These are phyloP conservation scores for Caenorhabditis panamensis DNA, from an alignment of 2,888 invertebrate species.

Conservation along the genomic window DNA sequence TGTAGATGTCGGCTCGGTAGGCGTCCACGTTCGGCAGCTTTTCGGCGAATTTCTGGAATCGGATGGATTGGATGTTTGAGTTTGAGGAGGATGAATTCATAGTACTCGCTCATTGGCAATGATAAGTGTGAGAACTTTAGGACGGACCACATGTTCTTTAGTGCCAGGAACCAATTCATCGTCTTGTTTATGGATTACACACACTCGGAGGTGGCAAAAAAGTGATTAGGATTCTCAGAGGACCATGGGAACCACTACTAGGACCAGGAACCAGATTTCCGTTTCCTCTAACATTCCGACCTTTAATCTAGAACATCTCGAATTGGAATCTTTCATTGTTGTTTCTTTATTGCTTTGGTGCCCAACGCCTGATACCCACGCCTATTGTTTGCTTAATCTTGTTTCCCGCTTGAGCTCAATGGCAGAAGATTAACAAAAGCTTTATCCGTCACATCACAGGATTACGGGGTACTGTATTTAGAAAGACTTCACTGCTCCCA, in stretches of 20 bases:
- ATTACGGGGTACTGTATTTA: too few relatives aligned
- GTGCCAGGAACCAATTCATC: conserved; percentile 11
- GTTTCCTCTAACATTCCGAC: too few relatives aligned
- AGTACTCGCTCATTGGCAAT: not conserved
- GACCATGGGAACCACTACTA: too few relatives aligned
- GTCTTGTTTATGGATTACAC: conserved; percentile 37
- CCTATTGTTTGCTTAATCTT: not conserved
- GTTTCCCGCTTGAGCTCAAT: not conserved
- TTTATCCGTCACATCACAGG: not conserved
- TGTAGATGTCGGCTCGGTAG: conserved; percentile 60
- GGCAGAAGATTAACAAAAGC: too few relatives aligned
- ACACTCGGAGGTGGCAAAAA: conserved; percentile 1
- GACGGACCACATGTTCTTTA: conserved; percentile 9
- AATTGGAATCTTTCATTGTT: too few relatives aligned
- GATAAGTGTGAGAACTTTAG: conserved; percentile 28
- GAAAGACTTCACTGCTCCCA: not conserved
- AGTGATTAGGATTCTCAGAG: too few relatives aligned
- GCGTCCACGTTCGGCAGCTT: conserved; percentile 41
- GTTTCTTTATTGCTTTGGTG: too few relatives aligned
- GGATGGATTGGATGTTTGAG: too few relatives aligned
- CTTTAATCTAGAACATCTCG: too few relatives aligned
- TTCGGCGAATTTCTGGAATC: conserved; percentile 54
- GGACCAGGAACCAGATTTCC: too few relatives aligned
- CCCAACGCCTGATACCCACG: too few relatives aligned
- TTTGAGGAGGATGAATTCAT: too few relatives aligned